Base-by-base conservation (phyloP, 1,140 invertebrate species). In the Temnothorax nylanderi region DNA sequence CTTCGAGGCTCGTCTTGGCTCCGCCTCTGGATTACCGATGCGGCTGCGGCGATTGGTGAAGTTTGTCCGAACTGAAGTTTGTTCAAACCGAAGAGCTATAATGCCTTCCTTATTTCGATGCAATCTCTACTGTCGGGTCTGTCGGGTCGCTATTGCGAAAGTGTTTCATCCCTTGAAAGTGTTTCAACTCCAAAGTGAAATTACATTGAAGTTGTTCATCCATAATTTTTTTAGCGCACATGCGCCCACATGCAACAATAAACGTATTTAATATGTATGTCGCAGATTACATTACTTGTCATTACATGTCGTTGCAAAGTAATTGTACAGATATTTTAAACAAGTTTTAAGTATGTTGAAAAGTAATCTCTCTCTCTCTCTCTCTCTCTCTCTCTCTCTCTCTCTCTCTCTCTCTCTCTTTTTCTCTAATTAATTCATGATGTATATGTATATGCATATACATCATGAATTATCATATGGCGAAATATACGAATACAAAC, bases 11-110 rank as follows among this genome's bases (percentile, higher is more conserved):
- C 51, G 78, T 71, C 78, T 71, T 82, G 67, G 51, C 78, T 72
- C 80, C 80, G 80, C 80, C 80, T 47, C 69, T 58, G 62, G 54
- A 47, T 82, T 82, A 58, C 67, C 54, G 67, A 82, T 74, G 67
- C 26, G 18, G 41, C 41, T 11, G 26, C 37, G 26, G 7, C 41
- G 67, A 82, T 82, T 82, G 80, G 80, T 21, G 54, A 74, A 82
- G 80, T 74, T 82, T 1, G 41, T 16, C 7, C 54, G 26, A 74
- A 47, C 54, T 74, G 54, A 74, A 82, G 80, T 74, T 82, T 1
- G 41, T 16, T 3, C 67, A 18, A 74, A 47, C 54, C 60, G 26
- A 74, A 74, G 67, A 67, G 67, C 26, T 21, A 18, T 2, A 6
- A 44, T 58, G 67, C 32, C 4, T 72, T 58, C 32, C 2, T 72